Evolutionary conservation across 2,797 vertebrate genomes (phyloP).

Genomic region (Antrozous pallidus): DNA sequence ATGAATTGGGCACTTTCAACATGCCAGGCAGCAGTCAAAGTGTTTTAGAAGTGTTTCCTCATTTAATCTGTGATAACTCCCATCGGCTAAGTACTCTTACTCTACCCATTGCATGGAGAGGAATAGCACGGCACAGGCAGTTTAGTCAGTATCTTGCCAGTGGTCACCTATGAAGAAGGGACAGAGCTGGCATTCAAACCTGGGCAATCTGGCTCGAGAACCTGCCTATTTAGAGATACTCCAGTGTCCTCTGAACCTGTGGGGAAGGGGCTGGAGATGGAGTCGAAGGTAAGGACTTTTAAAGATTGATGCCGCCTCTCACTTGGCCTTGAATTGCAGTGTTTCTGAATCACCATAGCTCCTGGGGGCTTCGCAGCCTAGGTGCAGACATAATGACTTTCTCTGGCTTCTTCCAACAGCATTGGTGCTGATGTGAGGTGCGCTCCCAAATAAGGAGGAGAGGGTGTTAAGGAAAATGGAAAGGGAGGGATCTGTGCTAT

Average conservation of each 20-base stretch:
- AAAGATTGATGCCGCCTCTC: background rate
- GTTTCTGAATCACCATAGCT: background rate
- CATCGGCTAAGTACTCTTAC: background rate
- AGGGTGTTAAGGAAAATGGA: background rate
- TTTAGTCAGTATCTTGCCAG: background rate
- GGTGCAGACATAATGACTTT: background rate
- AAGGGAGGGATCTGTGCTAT: background rate
- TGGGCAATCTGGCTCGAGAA: fast-evolving
- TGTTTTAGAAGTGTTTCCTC: background rate
- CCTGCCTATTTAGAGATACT: background rate
- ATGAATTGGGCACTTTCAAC: background rate
- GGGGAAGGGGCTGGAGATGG: background rate
- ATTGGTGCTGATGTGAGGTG: background rate
- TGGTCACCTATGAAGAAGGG: background rate
- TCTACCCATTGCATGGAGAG: background rate
- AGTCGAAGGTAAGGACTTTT: background rate
- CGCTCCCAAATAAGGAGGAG: background rate
- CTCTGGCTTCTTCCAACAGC: background rate
- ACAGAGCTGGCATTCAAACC: background rate
- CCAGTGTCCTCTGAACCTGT: background rate
- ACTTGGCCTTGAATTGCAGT: background rate
- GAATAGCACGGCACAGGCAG: background rate
- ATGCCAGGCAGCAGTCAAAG: background rate
- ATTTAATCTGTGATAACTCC: background rate
- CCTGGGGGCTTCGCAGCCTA: background rate